Evolutionary conservation across 2,797 vertebrate species (phyloP).

Genomic region (Pseudopleuronectes americanus): DNA sequence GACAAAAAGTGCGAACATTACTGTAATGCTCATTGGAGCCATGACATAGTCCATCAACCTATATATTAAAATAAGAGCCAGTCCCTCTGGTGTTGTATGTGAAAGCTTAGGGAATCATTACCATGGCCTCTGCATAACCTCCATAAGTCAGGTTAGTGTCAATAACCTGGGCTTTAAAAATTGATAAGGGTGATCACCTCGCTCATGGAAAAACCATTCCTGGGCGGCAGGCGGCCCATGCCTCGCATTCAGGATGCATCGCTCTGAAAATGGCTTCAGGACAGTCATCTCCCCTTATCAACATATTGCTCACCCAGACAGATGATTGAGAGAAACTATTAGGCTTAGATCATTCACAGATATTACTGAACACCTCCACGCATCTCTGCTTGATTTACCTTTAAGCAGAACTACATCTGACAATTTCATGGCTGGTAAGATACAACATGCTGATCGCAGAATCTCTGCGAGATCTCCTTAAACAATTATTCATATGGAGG

Average conservation of each 20-base stretch:
- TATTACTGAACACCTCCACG: conserved; percentile 30
- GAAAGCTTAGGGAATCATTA: conserved; percentile 76
- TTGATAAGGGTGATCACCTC: conserved; percentile 78
- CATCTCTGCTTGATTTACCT: conserved; percentile 49
- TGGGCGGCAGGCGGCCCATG: conserved; percentile 52
- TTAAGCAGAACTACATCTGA: conserved; percentile 44
- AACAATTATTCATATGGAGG: conserved; percentile 34
- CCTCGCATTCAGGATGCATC: conserved; percentile 50
- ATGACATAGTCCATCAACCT: conserved; percentile 39
- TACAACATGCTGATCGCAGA: background rate
- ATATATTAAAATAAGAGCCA: conserved; percentile 48
- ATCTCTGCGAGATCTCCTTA: conserved; percentile 22
- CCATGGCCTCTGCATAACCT: conserved; percentile 78
- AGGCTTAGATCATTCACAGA: conserved; percentile 42
- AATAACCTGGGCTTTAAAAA: conserved; percentile 84
- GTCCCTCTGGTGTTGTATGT: conserved; percentile 56
- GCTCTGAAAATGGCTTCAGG: conserved; percentile 47
- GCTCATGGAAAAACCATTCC: conserved; percentile 63
- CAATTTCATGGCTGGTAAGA: conserved; percentile 27
- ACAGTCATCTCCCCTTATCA: conserved; percentile 48
- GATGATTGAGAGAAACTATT: conserved; percentile 54
- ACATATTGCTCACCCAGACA: conserved; percentile 43
- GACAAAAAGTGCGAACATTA: conserved; percentile 60
- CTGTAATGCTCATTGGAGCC: conserved; percentile 51
- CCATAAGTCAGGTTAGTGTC: conserved; percentile 81